Evolutionary conservation across 2,797 vertebrate genomes (phyloP), one percentile per base, ranked within the genome.

Genomic region (Neopelma chrysocephalum): DNA sequence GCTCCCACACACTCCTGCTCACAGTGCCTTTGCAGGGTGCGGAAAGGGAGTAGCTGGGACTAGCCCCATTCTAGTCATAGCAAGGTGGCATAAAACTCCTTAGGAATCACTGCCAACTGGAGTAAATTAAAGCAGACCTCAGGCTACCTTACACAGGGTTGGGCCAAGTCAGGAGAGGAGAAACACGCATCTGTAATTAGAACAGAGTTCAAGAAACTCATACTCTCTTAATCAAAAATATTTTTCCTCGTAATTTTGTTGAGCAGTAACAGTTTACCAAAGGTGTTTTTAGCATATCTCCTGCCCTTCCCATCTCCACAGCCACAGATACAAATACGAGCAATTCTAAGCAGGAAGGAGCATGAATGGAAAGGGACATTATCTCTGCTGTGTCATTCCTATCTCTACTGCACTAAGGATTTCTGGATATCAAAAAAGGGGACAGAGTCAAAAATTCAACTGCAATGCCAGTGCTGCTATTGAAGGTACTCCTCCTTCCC

Each of bases 41-140:
- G 60, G 42, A 91, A 38, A 65, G 42, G 71, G 68, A 80, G 64
- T 1, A 6, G 45, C 79, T 77, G 27, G 58, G 42, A 84, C 64
- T 62, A 90, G 32, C 48, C 64, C 40, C 53, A 20, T 11, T 85
- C 68, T 10, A 82, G 36, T 58, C 83, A n/a, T 6, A 79, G 56
- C 71, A 82, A 72, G 50, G 83, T 83, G 61, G 57, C 75, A 81
- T 34, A 61, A 3, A 4, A 4, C 61, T 91, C 64, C 81, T 68
- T 2, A 0, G 45, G 71, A 61, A 92, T 25, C 65, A 65, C 65
- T 83, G 90, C 69, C 87, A 96, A 72, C 26, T 43, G 26, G 2
- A 78, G 57, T 31, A 95, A 93, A 91, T 65, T 81, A 91, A 70
- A 94, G 80, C 2, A 93, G 48, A 71, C 90, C 71, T 77, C 81